Percentiles rank a stretch among this genome's conserved stretches.
Conservation (phyloP, 2,888 invertebrate genomes). For the Ernsta delagoae region DNA sequence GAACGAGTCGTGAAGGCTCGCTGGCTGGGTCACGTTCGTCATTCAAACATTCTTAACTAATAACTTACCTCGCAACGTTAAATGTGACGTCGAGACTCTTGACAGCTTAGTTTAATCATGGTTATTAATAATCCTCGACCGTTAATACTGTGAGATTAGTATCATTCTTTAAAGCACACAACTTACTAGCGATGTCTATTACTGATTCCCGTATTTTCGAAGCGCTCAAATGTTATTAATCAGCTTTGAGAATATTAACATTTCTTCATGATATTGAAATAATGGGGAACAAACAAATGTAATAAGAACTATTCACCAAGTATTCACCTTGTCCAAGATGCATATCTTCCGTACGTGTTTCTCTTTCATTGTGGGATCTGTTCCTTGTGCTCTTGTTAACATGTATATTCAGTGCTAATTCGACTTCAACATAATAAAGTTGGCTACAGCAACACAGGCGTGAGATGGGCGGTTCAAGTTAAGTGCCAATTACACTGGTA, state of each 20-base stretch:
- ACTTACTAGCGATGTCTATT: too few species aligned
- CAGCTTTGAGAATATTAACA: neutral
- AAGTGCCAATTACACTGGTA: conserved; percentile 67
- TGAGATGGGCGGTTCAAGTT: conserved; percentile 55
- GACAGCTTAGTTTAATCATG: conserved; percentile 13
- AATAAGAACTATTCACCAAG: neutral
- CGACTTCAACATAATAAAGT: conserved; percentile 34
- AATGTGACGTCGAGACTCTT: conserved; percentile 11
- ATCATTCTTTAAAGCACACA: neutral
- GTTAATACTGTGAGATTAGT: neutral
- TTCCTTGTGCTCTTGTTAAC: conserved; percentile 30
- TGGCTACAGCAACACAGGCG: conserved; percentile 28
- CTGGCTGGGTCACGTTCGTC: conserved; percentile 28
- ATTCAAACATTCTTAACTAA: conserved; percentile 17
- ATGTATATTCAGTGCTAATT: conserved; percentile 35
- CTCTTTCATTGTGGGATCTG: neutral
- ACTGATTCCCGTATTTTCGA: neutral
- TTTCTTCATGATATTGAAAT: neutral
- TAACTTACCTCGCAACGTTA: conserved; percentile 20
- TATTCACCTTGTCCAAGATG: neutral
- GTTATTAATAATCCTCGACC: conserved; percentile 3
- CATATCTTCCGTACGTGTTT: neutral
- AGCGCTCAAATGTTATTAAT: neutral
- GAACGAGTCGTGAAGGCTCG: conserved; percentile 21
- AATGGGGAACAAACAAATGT: neutral